Evolutionary conservation across 1,140 invertebrate genomes (phyloP).

Genomic region (Hestina assimilis): DNA sequence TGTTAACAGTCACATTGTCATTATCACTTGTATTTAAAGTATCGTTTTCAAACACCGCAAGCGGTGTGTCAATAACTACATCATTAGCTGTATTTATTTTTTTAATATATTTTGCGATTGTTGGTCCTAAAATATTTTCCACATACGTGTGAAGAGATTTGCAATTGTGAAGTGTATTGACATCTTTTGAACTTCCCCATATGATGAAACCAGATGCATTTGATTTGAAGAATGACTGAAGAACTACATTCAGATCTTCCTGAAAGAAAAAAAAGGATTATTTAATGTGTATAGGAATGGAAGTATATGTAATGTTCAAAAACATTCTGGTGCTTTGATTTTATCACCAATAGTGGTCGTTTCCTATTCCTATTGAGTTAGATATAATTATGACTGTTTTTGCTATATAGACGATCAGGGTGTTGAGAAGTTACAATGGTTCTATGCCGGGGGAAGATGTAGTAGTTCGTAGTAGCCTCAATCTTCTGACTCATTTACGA

Average conservation of each 20-base stretch:
- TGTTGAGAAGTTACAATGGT: no score
- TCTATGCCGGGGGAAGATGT: no score
- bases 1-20: slow-evolving; percentile 2
- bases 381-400: no score
- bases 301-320: no score
- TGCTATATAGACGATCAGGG: no score
- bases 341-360: no score
- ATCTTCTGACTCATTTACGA: no score
- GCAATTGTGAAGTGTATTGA: slow-evolving; percentile 83
- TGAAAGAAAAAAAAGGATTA: slow-evolving; percentile 62
- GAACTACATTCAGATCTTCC: slow-evolving; percentile 78
- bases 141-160: slow-evolving; percentile 80
- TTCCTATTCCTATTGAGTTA: no score
- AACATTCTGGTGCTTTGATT: no score
- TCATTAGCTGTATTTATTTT: slow-evolving; percentile 24
- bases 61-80: slow-evolving; percentile 17
- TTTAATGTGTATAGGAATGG: no score
- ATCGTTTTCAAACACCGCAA: neutral
- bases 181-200: slow-evolving; percentile 86
- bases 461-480: no score
- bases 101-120: slow-evolving; percentile 61
- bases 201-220: slow-evolving; percentile 82
- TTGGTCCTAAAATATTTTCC: slow-evolving; percentile 81
- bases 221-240: slow-evolving; percentile 77
- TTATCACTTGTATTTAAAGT: slow-evolving; percentile 1